Evolutionary conservation across 2,888 invertebrate species (phyloP).

Genomic region (Pristionchus arcanus): DNA sequence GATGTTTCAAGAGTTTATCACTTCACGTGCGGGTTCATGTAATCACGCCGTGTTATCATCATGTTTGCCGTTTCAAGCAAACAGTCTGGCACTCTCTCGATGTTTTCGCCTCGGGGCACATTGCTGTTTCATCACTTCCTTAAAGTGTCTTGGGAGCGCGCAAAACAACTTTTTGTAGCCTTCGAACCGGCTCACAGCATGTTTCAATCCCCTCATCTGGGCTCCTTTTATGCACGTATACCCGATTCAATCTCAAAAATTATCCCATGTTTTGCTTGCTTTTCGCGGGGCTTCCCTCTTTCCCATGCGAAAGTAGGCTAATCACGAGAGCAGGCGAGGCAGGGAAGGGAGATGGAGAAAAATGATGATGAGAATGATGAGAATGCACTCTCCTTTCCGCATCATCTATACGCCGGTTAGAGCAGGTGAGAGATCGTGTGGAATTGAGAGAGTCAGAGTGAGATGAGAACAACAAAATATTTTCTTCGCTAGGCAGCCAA

Average conservation of each 20-base stretch:
- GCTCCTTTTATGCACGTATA: neutral
- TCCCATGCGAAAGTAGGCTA: slow-evolving; percentile 7
- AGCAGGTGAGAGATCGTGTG: neutral
- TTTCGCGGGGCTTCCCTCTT: neutral
- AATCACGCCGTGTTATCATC: too few relatives aligned
- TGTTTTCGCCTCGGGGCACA: neutral
- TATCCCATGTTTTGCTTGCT: neutral
- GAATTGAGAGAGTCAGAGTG: too few relatives aligned
- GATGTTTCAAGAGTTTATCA: too few relatives aligned
- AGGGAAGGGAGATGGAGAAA: too few relatives aligned
- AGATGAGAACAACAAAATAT: neutral
- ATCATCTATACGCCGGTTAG: neutral
- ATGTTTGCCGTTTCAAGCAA: neutral
- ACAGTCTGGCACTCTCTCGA: neutral
- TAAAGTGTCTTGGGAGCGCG: neutral
- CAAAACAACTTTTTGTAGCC: neutral
- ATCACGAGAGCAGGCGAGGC: neutral
- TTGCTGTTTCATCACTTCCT: neutral
- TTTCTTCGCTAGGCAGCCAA: neutral
- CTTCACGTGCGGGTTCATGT: too few relatives aligned
- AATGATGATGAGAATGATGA: neutral
- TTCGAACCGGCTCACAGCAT: neutral
- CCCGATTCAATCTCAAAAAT: neutral
- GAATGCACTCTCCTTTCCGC: neutral
- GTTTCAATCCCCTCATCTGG: neutral